Evolutionary conservation across 2,797 vertebrate genomes (phyloP).

Genomic region (Numenius phaeopus): DNA sequence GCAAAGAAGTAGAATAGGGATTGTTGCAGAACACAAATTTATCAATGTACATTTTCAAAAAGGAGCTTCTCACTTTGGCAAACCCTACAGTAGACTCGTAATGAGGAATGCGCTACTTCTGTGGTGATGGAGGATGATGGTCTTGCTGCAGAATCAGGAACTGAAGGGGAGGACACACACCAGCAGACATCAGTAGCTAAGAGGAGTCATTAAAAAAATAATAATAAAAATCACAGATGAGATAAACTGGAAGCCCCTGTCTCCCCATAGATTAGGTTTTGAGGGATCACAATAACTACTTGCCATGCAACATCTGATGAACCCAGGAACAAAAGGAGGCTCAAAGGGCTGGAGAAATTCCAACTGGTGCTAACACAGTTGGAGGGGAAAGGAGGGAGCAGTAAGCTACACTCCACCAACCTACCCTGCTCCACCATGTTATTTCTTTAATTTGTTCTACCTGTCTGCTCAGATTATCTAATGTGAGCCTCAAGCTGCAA

Average conservation of each 20-base stretch:
- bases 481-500: not conserved
- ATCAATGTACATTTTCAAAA: not conserved
- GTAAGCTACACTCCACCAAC: not conserved
- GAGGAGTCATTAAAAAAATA: not conserved
- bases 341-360: not conserved
- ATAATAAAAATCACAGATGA: not conserved
- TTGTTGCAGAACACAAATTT: not conserved
- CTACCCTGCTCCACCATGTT: not conserved
- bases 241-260: not conserved
- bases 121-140: not conserved
- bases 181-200: not conserved
- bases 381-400: not conserved
- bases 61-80: not conserved
- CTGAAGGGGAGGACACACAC: not conserved
- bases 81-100: not conserved
- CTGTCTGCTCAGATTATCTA: conserved; percentile 52
- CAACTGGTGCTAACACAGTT: rapidly evolving
- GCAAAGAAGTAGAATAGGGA: not conserved
- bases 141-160: not conserved
- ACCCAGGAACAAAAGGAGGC: not conserved
- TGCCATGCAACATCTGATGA: not conserved
- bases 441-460: conserved; percentile 43
- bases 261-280: not conserved
- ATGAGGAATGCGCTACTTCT: not conserved
- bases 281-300: not conserved